Conservation (phyloP, 1,140 invertebrate genomes). For the Drosophila rhopaloa region DNA sequence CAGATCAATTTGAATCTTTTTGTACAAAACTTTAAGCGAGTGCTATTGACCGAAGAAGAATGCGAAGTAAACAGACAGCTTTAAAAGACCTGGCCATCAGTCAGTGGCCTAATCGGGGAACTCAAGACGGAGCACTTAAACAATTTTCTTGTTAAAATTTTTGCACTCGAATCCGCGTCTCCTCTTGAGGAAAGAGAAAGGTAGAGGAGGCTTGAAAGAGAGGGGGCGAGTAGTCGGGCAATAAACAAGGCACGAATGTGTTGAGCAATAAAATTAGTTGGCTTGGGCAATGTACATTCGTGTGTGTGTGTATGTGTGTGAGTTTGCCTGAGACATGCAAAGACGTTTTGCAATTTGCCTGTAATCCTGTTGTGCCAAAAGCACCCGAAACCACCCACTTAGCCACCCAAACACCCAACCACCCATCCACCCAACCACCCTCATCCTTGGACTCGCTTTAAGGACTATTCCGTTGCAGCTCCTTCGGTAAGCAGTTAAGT, state of each 20-base stretch:
- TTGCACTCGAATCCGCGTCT: slow-evolving; percentile 23
- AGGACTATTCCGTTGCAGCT: slow-evolving; percentile 56
- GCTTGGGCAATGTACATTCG: slow-evolving; percentile 6
- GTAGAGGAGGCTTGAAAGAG: not conserved
- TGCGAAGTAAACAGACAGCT: slow-evolving; percentile 23
- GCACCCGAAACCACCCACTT: slow-evolving; percentile 3
- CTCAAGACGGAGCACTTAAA: slow-evolving; percentile 66
- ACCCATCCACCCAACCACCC: slow-evolving; percentile 3
- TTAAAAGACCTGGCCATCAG: slow-evolving; percentile 18
- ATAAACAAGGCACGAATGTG: slow-evolving; percentile 59
- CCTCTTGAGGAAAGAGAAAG: not conserved
- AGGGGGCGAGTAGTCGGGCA: slow-evolving; percentile 22
- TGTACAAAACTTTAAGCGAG: not conserved
- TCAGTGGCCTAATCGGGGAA: slow-evolving; percentile 29
- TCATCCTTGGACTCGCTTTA: slow-evolving; percentile 49
- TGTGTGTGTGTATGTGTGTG: slow-evolving; percentile 13
- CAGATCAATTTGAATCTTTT: not conserved
- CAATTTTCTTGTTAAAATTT: slow-evolving; percentile 77
- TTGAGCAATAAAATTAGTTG: slow-evolving; percentile 78
- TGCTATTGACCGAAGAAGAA: not conserved
- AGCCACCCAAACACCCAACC: slow-evolving; percentile 2
- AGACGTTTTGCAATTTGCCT: slow-evolving; percentile 78
- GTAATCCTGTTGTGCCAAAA: slow-evolving; percentile 58
- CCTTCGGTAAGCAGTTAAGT: slow-evolving; percentile 75
- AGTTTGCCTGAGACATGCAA: slow-evolving; percentile 67